A percentile compares a stretch with the other conserved stretches of the same genome.
Evolutionary conservation across 2,888 invertebrate species (phyloP).

Genomic region (Clusia tigrina): DNA sequence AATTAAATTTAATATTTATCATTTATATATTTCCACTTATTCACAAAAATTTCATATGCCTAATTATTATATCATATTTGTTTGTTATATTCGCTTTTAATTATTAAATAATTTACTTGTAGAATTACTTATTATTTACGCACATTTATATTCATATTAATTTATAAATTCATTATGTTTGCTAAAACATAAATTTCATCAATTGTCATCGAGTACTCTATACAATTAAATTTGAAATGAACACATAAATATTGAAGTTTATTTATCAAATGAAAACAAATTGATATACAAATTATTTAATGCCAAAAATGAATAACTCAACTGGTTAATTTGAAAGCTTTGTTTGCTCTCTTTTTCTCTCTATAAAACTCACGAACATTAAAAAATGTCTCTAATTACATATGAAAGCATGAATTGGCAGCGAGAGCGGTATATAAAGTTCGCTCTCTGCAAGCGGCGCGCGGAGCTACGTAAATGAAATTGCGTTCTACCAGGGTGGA

Average conservation of each 20-base stretch:
- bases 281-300: too few relatives aligned
- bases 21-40: constrained; percentile 8
- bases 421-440: neutral
- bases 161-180: neutral
- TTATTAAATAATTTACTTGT: neutral
- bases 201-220: neutral
- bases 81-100: constrained; percentile 13
- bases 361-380: too few relatives aligned
- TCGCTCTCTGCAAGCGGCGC: neutral
- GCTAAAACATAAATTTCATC: neutral
- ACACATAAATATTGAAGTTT: constrained; percentile 1
- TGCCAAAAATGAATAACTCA: too few relatives aligned
- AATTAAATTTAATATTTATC: neutral
- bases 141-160: neutral
- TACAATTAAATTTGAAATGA: neutral
- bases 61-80: too few relatives aligned
- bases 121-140: neutral
- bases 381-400: too few relatives aligned
- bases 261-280: too few relatives aligned
- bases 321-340: too few relatives aligned
- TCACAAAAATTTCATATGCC: neutral
- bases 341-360: too few relatives aligned
- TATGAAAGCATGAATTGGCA: too few relatives aligned
- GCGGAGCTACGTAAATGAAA: too few relatives aligned
- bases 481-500: too few relatives aligned